phyloP scores from a whole-genome alignment of 2,113 vertebrate genomes.

The Lichenostomus cassidix region DNA sequence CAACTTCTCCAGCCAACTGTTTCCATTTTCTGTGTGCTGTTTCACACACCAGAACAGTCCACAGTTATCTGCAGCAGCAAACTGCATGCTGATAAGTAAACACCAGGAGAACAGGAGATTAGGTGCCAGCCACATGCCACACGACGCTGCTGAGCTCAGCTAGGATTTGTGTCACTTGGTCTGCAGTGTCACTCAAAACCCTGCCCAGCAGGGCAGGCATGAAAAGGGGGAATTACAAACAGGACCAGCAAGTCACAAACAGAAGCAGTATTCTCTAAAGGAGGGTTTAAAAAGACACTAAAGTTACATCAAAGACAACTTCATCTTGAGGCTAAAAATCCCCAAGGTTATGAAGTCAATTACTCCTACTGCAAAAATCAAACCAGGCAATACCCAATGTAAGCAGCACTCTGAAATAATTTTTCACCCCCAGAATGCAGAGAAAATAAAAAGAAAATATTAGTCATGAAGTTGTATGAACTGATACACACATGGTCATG shows the following conservation, averaged over 20 bases:
- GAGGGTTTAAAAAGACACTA: accelerated
- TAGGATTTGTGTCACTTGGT: not conserved
- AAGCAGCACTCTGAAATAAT: not conserved
- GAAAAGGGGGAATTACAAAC: too few species aligned
- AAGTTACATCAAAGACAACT: accelerated
- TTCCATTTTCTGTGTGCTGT: not conserved
- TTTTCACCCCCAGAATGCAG: not conserved
- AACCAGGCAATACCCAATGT: not conserved
- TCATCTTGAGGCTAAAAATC: not conserved
- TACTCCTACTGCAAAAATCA: not conserved
- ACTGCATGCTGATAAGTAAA: not conserved
- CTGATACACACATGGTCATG: not conserved
- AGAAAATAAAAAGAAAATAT: not conserved
- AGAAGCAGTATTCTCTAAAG: accelerated
- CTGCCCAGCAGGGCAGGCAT: not conserved
- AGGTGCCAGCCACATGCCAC: not conserved
- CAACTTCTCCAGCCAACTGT: not conserved
- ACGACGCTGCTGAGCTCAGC: not conserved
- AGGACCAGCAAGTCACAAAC: too few species aligned
- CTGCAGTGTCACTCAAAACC: not conserved
- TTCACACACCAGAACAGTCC: not conserved
- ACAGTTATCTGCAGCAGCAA: not conserved
- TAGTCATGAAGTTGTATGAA: not conserved
- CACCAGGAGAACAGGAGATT: not conserved
- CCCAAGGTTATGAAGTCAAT: accelerated